Conservation (phyloP, 2,113 vertebrate species). For the Uropsilus gracilis region DNA sequence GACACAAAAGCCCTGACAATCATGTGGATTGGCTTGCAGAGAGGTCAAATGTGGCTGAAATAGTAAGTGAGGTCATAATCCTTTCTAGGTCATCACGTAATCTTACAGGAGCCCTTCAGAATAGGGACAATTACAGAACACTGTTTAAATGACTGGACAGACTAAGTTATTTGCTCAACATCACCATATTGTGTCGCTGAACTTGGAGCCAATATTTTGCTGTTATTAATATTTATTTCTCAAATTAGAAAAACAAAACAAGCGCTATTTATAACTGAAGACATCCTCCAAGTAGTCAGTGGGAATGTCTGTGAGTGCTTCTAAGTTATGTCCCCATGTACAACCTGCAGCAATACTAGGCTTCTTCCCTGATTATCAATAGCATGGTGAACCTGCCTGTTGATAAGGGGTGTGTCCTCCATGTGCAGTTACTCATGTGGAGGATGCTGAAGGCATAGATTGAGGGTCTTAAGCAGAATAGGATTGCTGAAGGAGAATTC, state of each 20-base stretch:
- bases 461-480: neutral
- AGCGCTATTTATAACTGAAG: neutral
- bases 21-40: neutral
- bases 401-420: neutral
- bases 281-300: neutral
- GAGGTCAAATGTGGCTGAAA: neutral
- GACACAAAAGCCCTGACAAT: neutral
- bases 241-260: neutral
- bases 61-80: neutral
- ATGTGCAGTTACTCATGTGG: neutral
- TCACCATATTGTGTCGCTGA: neutral
- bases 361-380: neutral
- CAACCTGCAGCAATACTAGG: neutral
- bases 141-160: neutral
- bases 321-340: neutral
- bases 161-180: neutral
- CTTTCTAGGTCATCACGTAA: neutral
- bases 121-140: neutral
- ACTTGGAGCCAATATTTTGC: neutral
- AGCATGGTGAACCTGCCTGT: too few relatives aligned
- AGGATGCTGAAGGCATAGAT: neutral
- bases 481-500: neutral
- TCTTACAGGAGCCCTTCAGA: neutral
- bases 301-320: neutral
- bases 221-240: neutral